Percentiles rank a stretch among this genome's conserved stretches.
Evolutionary conservation across 2,113 vertebrate species (phyloP).

Genomic region (Sprattus sprattus): DNA sequence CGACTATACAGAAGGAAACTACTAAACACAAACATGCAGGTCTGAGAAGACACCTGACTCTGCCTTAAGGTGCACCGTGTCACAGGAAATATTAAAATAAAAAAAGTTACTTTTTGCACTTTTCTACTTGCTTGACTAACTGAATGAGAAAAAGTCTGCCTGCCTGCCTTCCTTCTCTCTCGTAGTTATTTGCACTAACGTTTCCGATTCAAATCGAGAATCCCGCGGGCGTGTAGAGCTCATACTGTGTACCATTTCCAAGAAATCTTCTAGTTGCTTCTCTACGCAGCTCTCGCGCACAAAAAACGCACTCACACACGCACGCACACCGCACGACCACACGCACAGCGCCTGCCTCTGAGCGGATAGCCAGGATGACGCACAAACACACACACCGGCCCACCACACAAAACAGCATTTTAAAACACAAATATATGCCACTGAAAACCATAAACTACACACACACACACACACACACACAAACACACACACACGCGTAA

Average conservation of each 20-base stretch:
- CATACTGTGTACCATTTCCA: constrained; percentile 35
- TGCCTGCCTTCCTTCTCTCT: neutral
- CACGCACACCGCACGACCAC: constrained; percentile 22
- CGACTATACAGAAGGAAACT: too few species aligned
- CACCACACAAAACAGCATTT: too few species aligned
- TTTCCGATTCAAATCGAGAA: neutral
- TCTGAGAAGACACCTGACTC: too few species aligned
- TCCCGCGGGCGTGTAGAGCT: neutral
- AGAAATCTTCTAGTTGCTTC: constrained; percentile 42
- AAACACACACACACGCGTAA: neutral
- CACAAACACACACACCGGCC: constrained; percentile 12
- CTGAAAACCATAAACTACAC: neutral
- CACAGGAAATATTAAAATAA: too few species aligned
- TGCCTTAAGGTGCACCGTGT: too few species aligned
- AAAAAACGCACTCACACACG: neutral
- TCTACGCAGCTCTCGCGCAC: constrained; percentile 12
- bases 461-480: too few species aligned
- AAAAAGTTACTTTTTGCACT: too few species aligned
- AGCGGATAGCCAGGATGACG: constrained; percentile 18
- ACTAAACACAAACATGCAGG: too few species aligned
- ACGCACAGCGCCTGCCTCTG: constrained; percentile 20
- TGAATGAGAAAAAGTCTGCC: too few species aligned
- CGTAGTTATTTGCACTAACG: neutral
- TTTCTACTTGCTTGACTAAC: too few species aligned
- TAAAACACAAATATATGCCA: too few species aligned